Evolutionary conservation across 2,797 vertebrate species (phyloP).

Genomic region (Muscicapa comitata): DNA sequence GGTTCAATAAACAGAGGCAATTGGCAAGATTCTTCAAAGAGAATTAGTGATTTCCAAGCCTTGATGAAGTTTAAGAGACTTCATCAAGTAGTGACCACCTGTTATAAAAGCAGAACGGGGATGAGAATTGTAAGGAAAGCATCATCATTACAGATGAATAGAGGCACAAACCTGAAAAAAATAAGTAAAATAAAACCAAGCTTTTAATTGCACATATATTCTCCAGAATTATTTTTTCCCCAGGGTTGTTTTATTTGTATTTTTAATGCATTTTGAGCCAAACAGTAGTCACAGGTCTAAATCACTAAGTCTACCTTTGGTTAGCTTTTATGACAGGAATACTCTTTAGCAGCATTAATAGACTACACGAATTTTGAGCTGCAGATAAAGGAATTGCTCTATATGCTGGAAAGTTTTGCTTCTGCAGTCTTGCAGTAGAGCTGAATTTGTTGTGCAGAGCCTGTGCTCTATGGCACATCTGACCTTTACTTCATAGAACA

Average conservation of each 20-base stretch:
- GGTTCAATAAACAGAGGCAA: slow-evolving; percentile 46
- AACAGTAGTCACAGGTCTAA: not conserved
- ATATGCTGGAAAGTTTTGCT: not conserved
- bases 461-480: not conserved
- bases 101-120: not conserved
- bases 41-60: not conserved
- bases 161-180: not conserved
- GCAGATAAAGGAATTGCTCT: not conserved
- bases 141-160: not conserved
- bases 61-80: not conserved
- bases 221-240: not conserved
- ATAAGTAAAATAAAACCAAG: not conserved
- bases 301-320: not conserved
- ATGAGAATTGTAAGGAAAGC: not conserved
- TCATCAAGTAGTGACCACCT: not conserved
- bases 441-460: not conserved
- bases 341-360: not conserved
- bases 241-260: not conserved
- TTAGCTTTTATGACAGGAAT: not conserved
- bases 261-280: not conserved
- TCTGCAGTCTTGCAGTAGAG: not conserved
- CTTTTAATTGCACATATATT: not conserved
- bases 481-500: not conserved
- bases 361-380: not conserved
- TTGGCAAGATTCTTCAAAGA: slow-evolving; percentile 30